Percentiles rank a stretch among this genome's conserved stretches.
phyloP scores from a whole-genome alignment of 2,113 vertebrate genomes.

The mouse (Mus musculus) region DNA sequence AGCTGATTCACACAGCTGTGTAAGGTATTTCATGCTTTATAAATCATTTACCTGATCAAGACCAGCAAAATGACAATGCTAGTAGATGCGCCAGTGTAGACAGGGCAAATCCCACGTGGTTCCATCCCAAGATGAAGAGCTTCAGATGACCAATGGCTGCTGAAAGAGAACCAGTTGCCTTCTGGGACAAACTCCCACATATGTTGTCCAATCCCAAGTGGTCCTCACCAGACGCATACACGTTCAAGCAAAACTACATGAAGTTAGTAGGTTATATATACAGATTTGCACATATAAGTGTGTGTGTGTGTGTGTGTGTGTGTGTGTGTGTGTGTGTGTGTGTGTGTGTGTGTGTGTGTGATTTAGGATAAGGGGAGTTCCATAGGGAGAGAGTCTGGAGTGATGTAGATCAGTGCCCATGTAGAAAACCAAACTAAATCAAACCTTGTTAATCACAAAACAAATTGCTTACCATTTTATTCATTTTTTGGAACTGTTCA shows the following conservation, averaged over 20 bases:
- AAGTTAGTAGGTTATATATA: background rate
- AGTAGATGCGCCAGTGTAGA: background rate
- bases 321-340: no score
- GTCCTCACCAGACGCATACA: background rate
- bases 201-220: background rate
- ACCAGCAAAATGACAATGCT: background rate
- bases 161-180: background rate
- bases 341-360: no score
- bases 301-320: background rate
- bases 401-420: background rate
- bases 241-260: background rate
- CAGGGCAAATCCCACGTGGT: background rate
- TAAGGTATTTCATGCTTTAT: slow-evolving; percentile 2
- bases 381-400: background rate
- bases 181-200: background rate
- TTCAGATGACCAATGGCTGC: background rate
- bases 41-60: background rate
- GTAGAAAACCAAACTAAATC: background rate
- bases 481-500: background rate
- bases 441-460: background rate
- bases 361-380: background rate
- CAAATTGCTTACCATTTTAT: background rate
- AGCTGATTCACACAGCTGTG: background rate
- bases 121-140: background rate
- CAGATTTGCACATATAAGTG: background rate